These are phyloP conservation scores for Cantharis flavilabris DNA, from an alignment of 2,888 invertebrate species.

Conservation along the genomic window DNA sequence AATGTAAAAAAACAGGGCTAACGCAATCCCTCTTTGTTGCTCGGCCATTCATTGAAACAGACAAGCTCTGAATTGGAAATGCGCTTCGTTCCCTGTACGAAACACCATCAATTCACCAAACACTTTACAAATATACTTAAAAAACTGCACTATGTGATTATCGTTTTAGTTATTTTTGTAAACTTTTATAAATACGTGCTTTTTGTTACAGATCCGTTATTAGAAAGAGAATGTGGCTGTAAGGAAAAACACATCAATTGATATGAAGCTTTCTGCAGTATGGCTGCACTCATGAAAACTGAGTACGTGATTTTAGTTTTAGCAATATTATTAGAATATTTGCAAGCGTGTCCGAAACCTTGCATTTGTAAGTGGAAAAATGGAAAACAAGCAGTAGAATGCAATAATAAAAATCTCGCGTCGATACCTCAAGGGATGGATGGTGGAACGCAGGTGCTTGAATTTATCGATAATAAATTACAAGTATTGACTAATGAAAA, in stretches of 20 bases:
- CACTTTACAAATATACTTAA: slow-evolving; percentile 19
- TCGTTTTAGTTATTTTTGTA: background rate
- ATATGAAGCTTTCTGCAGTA: slow-evolving; percentile 25
- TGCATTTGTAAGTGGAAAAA: slow-evolving; percentile 93
- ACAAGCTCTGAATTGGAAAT: slow-evolving; percentile 47
- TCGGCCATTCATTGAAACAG: slow-evolving; percentile 44
- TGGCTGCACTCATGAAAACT: slow-evolving; percentile 29
- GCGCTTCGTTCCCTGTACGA: slow-evolving; percentile 22
- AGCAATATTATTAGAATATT: slow-evolving; percentile 21
- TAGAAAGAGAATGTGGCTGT: slow-evolving; percentile 4
- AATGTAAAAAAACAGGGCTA: slow-evolving; percentile 41
- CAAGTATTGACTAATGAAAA: slow-evolving; percentile 77
- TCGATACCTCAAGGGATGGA: slow-evolving; percentile 80
- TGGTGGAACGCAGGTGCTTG: slow-evolving; percentile 84
- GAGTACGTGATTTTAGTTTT: slow-evolving; percentile 29
- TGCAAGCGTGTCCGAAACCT: slow-evolving; percentile 70
- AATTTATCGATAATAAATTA: slow-evolving; percentile 82
- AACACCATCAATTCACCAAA: slow-evolving; percentile 24
- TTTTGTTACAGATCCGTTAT: slow-evolving; percentile 22
- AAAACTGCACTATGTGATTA: slow-evolving; percentile 5
- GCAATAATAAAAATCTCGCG: slow-evolving; percentile 76
- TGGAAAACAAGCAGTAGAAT: slow-evolving; percentile 89
- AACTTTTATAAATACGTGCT: slow-evolving; percentile 1
- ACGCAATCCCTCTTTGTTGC: slow-evolving; percentile 45
- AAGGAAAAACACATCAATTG: background rate